Evolutionary conservation across 2,888 invertebrate genomes (phyloP).

Genomic region (Drosophila recens): DNA sequence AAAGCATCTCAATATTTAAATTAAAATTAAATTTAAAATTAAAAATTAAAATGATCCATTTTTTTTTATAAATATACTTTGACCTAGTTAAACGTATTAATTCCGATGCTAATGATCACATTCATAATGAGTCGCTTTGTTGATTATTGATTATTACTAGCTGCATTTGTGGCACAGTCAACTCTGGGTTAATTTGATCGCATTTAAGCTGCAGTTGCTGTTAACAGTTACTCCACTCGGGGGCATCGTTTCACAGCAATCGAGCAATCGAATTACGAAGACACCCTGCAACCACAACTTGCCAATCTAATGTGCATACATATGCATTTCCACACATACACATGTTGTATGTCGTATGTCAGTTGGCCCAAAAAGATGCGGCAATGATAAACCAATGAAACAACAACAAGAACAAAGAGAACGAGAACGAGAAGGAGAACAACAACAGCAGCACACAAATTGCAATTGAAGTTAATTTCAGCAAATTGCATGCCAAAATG

Average conservation of each 20-base stretch:
- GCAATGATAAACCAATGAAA: constrained; percentile 59
- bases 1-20: too few relatives aligned
- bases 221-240: constrained; percentile 63
- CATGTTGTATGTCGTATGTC: constrained; percentile 63
- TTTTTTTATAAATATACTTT: too few relatives aligned
- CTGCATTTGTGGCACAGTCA: constrained; percentile 10
- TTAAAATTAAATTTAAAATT: too few relatives aligned
- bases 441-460: constrained; percentile 66
- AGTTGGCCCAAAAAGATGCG: constrained; percentile 59
- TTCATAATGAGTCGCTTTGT: background rate
- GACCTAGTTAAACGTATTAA: background rate
- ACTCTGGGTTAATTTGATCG: constrained; percentile 3
- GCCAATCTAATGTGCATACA: constrained; percentile 66
- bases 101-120: background rate
- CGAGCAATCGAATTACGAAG: constrained; percentile 50
- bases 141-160: constrained; percentile 11
- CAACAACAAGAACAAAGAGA: constrained; percentile 32
- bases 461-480: constrained; percentile 85
- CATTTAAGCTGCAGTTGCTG: constrained; percentile 61
- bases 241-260: constrained; percentile 44
- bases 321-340: constrained; percentile 36
- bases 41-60: too few relatives aligned
- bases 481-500: constrained; percentile 85
- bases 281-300: constrained; percentile 47
- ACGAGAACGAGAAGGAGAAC: constrained; percentile 27